Evolutionary conservation across 64 coral and sea anemone species (phyloP), one percentile per base, ranked within the genome.

Genomic region (Trachythela sp.): DNA sequence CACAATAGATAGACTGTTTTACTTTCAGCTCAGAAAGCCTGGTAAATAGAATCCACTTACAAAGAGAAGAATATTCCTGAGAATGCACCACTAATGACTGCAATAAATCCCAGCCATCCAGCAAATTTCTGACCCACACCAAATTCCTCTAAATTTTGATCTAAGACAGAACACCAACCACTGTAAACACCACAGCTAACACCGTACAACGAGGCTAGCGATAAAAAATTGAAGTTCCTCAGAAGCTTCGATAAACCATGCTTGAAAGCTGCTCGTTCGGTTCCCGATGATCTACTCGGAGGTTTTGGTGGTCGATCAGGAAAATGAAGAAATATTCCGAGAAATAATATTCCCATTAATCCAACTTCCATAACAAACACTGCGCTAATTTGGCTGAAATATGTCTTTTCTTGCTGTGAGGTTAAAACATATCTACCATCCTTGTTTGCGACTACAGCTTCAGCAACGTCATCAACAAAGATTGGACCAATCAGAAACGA

Each of bases 401-500:
- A 80, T 6, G 10, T 15, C 9, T 80, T 39, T 9, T 35, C 37
- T 35, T 80, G 75, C 15, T 37, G 9, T 2, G 32, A 22, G 17
- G 75, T 37, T 30, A 80, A 80, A 0, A 80, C 20, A 80, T 80
- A 80, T 35, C 37, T 30, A 35, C 37, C 75, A 80, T 80, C 33
- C 1, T 36, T 35, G 15, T 30, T 80, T 80, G 75, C 2, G 15
- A 38, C 13, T 15, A 37, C 37, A 38, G 71, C 31, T 36, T 35
- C 75, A 39, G 33, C 37, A 0, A 80, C 75, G 30, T 80, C 75
- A 80, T 80, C 75, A 80, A 80, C 34, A 37, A 80, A 30, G 11
- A 80, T 14, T 36, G 75, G 75, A 80, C 75, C 75, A 80, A 80
- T 39, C 31, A 80, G 75, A 80, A 80, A 80, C 30, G 75, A 80